Conservation (phyloP, 2,113 vertebrate genomes). For the Macaca fascicularis region T2T-MFA8v1.1 NC_088391.1:85739501-85740000, state of each 20-base stretch:
- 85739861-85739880: not conserved
- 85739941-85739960: not conserved
- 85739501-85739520: not conserved
- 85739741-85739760: slow-evolving; percentile 40
- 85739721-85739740: not conserved
- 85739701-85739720: slow-evolving; percentile 64
- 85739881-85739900: not conserved
- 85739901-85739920: not conserved
- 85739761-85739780: slow-evolving; percentile 30
- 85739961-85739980: not conserved
- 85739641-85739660: slow-evolving; percentile 12
- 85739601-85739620: slow-evolving; percentile 30
- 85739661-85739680: slow-evolving; percentile 22
- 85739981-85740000: not conserved
- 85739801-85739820: not conserved
- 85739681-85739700: slow-evolving; percentile 34
- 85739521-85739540: not conserved
- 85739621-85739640: slow-evolving; percentile 45
- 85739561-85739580: not conserved
- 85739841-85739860: not conserved
- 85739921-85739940: not conserved
- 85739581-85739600: not conserved
- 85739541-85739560: not conserved
- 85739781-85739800: not conserved
- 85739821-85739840: not conserved